Percentiles rank a stretch among this genome's conserved stretches.
Evolutionary conservation across 2,113 vertebrate genomes (phyloP).

Genomic region (Sula dactylatra): DNA sequence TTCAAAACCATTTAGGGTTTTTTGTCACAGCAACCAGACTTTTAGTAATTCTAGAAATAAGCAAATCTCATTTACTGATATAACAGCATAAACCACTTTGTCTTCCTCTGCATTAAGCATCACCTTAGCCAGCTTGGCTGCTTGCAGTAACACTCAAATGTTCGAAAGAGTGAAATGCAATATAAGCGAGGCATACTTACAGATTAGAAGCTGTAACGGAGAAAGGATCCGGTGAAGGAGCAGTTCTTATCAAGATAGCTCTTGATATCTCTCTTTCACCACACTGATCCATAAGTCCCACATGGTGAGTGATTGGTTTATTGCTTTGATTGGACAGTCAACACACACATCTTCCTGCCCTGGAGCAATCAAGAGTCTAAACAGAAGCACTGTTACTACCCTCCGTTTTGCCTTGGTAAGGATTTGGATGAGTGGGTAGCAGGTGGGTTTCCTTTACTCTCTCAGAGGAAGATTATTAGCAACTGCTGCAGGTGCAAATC

Average conservation of each 20-base stretch:
- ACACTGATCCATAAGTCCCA: neutral
- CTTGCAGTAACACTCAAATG: neutral
- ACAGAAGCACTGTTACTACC: neutral
- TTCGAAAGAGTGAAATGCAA: neutral
- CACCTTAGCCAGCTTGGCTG: neutral
- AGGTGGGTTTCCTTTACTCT: neutral
- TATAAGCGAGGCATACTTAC: neutral
- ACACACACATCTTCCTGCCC: neutral
- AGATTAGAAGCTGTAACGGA: neutral
- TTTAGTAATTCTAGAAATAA: neutral
- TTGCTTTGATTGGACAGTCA: neutral
- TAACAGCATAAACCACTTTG: neutral
- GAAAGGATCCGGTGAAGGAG: neutral
- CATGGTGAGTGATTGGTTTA: neutral
- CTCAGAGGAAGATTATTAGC: neutral
- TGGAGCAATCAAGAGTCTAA: neutral
- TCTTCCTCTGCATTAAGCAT: neutral
- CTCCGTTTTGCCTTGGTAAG: neutral
- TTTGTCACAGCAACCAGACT: neutral
- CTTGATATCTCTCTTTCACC: neutral
- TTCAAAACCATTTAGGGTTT: neutral
- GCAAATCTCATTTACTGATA: neutral
- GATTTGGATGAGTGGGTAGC: neutral
- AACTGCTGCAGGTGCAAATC: neutral
- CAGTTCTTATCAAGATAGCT: neutral